phyloP scores from a whole-genome alignment of 2,797 vertebrate genomes.

The Sardinella longiceps region DNA sequence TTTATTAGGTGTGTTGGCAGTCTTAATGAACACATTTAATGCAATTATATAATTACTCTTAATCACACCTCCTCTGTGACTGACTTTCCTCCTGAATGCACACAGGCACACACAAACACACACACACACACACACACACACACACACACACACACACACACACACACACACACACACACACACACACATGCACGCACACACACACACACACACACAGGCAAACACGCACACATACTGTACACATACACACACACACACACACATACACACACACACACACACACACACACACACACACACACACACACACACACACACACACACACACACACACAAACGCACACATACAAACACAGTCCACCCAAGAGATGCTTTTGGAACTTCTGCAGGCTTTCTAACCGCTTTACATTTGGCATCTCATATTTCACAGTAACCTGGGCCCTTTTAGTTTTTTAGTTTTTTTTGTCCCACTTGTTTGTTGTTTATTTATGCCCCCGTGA shows the following conservation, averaged over 20 bases:
- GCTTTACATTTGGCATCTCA: not conserved
- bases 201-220: constrained; percentile 29
- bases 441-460: not conserved
- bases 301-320: constrained; percentile 42
- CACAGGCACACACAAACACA: not conserved
- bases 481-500: not conserved
- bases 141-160: constrained; percentile 49
- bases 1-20: constrained; percentile 39
- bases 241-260: constrained; percentile 47
- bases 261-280: not conserved
- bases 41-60: constrained; percentile 47
- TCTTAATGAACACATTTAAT: constrained; percentile 51
- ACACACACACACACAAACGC: constrained; percentile 49
- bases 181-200: constrained; percentile 39
- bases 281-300: not conserved
- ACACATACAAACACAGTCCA: not conserved
- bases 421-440: not conserved
- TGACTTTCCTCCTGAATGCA: not conserved
- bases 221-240: not conserved
- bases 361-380: not conserved
- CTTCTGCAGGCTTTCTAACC: not conserved
- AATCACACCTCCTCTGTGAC: constrained; percentile 35
- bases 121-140: constrained; percentile 12
- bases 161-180: constrained; percentile 43
- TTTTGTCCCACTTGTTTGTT: not conserved